Conservation (phyloP, 2,888 invertebrate species). For the Lapara coniferarum region DNA sequence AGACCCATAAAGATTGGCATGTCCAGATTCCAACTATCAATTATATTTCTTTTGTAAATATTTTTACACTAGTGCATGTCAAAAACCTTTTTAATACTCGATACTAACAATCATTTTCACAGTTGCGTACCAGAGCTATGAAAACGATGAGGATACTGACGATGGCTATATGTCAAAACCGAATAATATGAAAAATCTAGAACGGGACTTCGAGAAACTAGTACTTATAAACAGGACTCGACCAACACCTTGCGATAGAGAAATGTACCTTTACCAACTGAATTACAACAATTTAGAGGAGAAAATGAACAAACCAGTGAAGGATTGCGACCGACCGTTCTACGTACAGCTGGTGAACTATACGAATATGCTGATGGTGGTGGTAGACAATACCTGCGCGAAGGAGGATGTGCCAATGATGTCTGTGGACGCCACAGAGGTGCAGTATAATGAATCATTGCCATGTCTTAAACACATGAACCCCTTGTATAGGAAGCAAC, state of each 20-base stretch:
- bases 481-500: conserved; percentile 86
- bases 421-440: conserved; percentile 72
- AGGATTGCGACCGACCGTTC: conserved; percentile 84
- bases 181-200: conserved; percentile 67
- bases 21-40: neutral
- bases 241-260: conserved; percentile 93
- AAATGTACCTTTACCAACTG: conserved; percentile 84
- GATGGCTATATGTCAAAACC: conserved; percentile 69
- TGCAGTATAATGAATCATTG: conserved; percentile 84
- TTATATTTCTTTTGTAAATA: conserved; percentile 8
- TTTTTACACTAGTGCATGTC: conserved; percentile 11
- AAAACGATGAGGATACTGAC: conserved; percentile 78
- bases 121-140: conserved; percentile 73
- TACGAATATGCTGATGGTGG: conserved; percentile 91
- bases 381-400: conserved; percentile 87
- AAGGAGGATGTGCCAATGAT: conserved; percentile 73
- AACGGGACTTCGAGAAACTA: conserved; percentile 85
- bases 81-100: neutral
- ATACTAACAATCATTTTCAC: conserved; percentile 34
- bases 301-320: conserved; percentile 74
- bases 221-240: conserved; percentile 90
- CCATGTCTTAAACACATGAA: conserved; percentile 84
- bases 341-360: conserved; percentile 89
- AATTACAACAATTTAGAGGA: conserved; percentile 75
- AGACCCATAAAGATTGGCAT: neutral